Evolutionary conservation across 2,113 vertebrate genomes (phyloP).

Genomic region (Vulpes vulpes): DNA sequence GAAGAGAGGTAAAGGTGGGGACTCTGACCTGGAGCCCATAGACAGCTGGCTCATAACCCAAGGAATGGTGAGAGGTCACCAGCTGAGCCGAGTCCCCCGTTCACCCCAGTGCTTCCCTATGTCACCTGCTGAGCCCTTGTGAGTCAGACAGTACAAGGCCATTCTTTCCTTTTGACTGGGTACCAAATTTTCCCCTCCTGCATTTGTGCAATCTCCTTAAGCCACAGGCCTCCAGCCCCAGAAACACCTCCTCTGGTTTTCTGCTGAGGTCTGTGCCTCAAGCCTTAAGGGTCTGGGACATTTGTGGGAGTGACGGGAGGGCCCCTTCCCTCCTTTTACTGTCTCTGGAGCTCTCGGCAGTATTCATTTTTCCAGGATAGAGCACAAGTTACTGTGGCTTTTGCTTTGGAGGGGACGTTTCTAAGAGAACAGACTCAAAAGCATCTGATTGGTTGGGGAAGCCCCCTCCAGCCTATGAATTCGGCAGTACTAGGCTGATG

Average conservation of each 20-base stretch:
- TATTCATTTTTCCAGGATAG: constrained; percentile 87
- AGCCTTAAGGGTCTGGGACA: constrained; percentile 25
- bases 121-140: constrained; percentile 78
- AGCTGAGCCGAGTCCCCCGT: constrained; percentile 82
- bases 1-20: constrained; percentile 96
- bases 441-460: neutral
- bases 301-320: neutral
- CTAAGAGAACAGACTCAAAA: neutral
- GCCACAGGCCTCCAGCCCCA: constrained; percentile 45
- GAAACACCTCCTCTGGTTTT: constrained; percentile 57
- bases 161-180: constrained; percentile 21
- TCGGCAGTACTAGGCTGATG: neutral
- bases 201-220: neutral
- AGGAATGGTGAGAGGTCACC: constrained; percentile 99
- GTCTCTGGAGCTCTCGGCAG: constrained; percentile 85
- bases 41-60: constrained; percentile 99
- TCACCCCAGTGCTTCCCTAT: constrained; percentile 75
- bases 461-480: neutral
- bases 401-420: neutral
- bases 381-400: constrained; percentile 83
- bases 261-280: neutral
- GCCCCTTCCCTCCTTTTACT: constrained; percentile 81
- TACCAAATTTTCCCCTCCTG: constrained; percentile 8
- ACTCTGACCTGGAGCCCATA: constrained; percentile 98
- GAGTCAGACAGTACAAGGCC: constrained; percentile 87